A percentile compares a stretch with the other conserved stretches of the same genome.
Conservation (phyloP, 53 echinoderm and acorn worm genomes). For the Hippasteria phrygiana region DNA sequence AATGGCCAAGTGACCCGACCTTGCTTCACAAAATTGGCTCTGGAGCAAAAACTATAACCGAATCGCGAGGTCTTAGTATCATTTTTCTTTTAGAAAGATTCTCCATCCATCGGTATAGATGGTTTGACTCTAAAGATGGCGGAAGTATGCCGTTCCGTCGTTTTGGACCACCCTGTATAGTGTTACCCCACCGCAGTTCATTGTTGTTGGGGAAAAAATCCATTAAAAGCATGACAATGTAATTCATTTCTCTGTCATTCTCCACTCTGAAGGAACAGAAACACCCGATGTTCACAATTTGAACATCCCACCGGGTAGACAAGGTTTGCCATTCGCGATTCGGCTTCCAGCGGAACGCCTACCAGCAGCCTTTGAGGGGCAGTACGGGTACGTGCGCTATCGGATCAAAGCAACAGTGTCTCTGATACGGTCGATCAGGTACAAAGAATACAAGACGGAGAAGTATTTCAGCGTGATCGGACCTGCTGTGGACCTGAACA, state of each 20-base stretch:
- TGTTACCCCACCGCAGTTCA: too few relatives aligned
- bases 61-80: too few relatives aligned
- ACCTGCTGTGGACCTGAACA: conserved; percentile 4
- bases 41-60: too few relatives aligned
- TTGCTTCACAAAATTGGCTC: too few relatives aligned
- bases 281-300: not conserved
- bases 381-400: conserved; percentile 8
- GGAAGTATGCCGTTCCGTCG: too few relatives aligned
- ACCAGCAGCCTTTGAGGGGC: not conserved
- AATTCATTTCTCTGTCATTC: not conserved
- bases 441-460: conserved; percentile 25
- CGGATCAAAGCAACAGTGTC: conserved; percentile 8
- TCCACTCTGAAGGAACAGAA: not conserved
- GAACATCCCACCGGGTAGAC: not conserved
- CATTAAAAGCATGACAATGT: not conserved
- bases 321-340: conserved; percentile 10
- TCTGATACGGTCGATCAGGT: not conserved
- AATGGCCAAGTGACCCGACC: too few relatives aligned
- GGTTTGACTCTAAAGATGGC: too few relatives aligned
- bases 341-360: not conserved
- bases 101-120: too few relatives aligned
- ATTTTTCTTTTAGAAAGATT: too few relatives aligned
- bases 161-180: too few relatives aligned
- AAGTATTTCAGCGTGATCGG: conserved; percentile 33
- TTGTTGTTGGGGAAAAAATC: not conserved